These are phyloP conservation scores for Cantharis lateralis DNA, from an alignment of 2,888 invertebrate species.

Conservation along the genomic window DNA sequence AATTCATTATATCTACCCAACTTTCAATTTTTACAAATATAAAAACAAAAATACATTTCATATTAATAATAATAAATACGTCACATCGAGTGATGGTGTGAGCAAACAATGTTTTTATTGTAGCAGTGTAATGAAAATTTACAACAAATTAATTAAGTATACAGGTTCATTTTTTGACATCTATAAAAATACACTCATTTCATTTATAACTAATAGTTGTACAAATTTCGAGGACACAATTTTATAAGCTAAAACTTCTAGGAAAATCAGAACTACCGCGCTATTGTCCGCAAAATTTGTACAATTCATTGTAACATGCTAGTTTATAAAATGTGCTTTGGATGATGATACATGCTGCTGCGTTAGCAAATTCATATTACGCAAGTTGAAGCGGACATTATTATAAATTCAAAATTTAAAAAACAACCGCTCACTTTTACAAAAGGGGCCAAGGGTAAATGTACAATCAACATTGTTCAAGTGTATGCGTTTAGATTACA, in stretches of 20 bases:
- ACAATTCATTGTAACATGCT: constrained; percentile 15
- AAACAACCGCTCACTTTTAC: neutral
- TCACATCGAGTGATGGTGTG: neutral
- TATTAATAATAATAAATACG: neutral
- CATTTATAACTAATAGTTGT: constrained; percentile 36
- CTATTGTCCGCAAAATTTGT: constrained; percentile 23
- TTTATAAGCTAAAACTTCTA: constrained; percentile 7
- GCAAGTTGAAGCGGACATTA: constrained; percentile 41
- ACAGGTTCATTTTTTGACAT: constrained; percentile 39
- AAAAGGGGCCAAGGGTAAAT: neutral
- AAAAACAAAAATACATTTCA: neutral
- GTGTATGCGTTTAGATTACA: constrained; percentile 2
- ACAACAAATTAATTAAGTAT: neutral
- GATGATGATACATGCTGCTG: neutral
- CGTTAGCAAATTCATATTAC: constrained; percentile 40
- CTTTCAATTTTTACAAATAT: neutral
- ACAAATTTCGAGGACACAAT: constrained; percentile 19
- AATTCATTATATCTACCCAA: neutral
- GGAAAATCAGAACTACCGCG: constrained; percentile 7
- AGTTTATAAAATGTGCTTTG: constrained; percentile 26
- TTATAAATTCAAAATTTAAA: neutral
- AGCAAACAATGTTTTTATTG: neutral
- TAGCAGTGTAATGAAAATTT: neutral
- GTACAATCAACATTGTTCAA: neutral
- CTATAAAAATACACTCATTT: constrained; percentile 52